Conservation (phyloP, 2,888 invertebrate species). For the Nymphalis polychloros region DNA sequence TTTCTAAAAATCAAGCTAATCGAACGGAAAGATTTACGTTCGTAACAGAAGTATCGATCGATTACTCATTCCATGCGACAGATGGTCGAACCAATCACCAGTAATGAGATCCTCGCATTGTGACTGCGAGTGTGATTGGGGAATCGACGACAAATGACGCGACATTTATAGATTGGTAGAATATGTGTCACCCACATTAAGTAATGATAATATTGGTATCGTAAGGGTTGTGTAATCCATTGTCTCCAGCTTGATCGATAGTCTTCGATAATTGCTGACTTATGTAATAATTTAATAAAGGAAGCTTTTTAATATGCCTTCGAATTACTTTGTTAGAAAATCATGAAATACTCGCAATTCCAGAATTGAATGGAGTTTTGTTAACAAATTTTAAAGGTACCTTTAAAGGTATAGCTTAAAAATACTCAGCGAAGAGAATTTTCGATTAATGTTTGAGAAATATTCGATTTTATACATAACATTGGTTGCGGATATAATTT, state of each 20-base stretch:
- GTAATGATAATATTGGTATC: constrained; percentile 18
- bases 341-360: background rate
- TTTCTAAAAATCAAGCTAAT: constrained; percentile 4
- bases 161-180: constrained; percentile 40
- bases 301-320: background rate
- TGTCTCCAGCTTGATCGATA: constrained; percentile 22
- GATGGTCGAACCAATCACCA: constrained; percentile 64
- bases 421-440: too few species aligned
- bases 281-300: background rate
- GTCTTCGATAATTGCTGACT: constrained; percentile 6
- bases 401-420: too few species aligned
- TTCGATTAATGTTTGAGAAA: too few species aligned
- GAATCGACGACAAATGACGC: constrained; percentile 50
- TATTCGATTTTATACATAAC: too few species aligned
- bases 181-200: constrained; percentile 24
- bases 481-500: too few species aligned
- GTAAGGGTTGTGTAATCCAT: constrained; percentile 21
- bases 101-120: constrained; percentile 56
- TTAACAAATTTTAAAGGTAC: too few species aligned
- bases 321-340: background rate
- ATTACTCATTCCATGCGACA: constrained; percentile 54
- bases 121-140: constrained; percentile 45
- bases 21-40: constrained; percentile 14
- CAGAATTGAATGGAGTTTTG: background rate
- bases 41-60: constrained; percentile 48